Evolutionary conservation across 2,888 invertebrate species (phyloP), one percentile per base, ranked within the genome.

Genomic region (Trichacis sp.): DNA sequence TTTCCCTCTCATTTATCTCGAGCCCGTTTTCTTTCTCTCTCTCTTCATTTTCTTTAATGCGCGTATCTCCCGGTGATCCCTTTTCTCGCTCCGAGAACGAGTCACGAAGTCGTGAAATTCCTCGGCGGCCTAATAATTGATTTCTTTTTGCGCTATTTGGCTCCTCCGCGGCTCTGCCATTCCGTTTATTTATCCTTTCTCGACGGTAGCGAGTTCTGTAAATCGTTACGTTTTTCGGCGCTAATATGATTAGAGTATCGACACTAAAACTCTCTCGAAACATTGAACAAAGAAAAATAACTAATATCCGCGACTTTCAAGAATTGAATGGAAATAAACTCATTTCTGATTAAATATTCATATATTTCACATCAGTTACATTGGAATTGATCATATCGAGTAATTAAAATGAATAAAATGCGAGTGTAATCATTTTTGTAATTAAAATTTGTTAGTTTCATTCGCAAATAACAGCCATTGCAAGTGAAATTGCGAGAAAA

Each of bases 41-140:
- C 52, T 50, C 58, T 47, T 42, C 15, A 24, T 50, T 24, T 49
- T 52, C 49, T 33, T 61, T 52, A 42, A 40, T 48, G 17, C 52
- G 18, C 40, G 12, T 42, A 19, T 38, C 45, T 45, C 11, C 33
- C 33, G 30, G 5, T 6, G 30, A 38, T 65, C 45, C 52, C 47
- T 36, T 53, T 47, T 47, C 50, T 52, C 40, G 29, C 29, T 54
- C 55, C 48, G 55, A 14, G 47, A 19, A 49, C 45, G 14, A 51
- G 51, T 51, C 40, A 40, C 51, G 51, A 51, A 51, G 51, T 40
- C 40, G 61, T 40, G 65, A 62, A 57, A 61, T 61, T 66, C 55
- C 38, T 38, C 50, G 29, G 29, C 56, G 49, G 46, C 17, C 49
- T 53, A 49, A 49, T 65, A 65, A 65, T 53, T 60, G 64, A 60